Conservation (phyloP, 2,113 vertebrate genomes). For the Rhodinocichla rosea region DNA sequence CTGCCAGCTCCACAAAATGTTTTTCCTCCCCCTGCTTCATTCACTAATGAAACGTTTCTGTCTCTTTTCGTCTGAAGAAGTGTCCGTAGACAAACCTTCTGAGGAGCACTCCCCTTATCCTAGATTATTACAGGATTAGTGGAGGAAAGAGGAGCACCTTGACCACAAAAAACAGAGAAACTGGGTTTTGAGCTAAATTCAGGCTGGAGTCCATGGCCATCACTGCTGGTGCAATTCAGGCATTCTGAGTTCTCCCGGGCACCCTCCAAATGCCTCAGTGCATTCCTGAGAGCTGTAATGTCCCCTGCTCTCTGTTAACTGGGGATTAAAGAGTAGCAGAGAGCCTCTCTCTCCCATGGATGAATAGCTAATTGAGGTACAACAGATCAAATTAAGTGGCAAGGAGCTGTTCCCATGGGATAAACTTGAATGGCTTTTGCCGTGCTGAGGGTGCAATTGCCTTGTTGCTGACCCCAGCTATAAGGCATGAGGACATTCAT, state of each 20-base stretch:
- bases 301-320: neutral
- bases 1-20: neutral
- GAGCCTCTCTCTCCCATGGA: neutral
- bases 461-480: neutral
- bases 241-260: neutral
- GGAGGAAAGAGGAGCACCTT: neutral
- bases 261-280: rapidly evolving
- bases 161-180: neutral
- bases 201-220: neutral
- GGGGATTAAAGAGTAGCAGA: neutral
- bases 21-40: neutral
- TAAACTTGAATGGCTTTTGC: neutral
- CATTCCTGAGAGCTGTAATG: neutral
- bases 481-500: neutral
- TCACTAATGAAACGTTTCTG: neutral
- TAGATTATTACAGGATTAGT: neutral
- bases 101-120: neutral
- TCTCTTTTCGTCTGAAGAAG: neutral
- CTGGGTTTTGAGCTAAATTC: neutral
- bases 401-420: neutral
- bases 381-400: neutral
- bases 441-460: neutral
- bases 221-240: neutral
- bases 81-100: neutral
- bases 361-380: neutral